Base-by-base conservation (phyloP, 2,797 vertebrate species). In the Cheracebus regulus region DNA sequence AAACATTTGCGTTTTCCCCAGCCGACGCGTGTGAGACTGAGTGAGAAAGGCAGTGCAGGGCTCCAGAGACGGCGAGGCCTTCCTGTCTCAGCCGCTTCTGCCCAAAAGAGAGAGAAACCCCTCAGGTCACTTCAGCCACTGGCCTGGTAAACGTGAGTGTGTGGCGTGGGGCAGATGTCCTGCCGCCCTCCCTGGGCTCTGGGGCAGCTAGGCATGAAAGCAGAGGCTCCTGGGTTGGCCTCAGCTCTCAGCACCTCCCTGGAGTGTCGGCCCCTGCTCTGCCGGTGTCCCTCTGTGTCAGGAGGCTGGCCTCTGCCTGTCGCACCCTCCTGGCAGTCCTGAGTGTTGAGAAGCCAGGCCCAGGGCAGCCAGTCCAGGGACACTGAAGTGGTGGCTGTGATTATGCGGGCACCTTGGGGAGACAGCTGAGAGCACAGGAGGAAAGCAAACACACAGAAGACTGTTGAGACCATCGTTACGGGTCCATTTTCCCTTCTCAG, bases 1-100 rank as follows among this genome's bases (percentile, higher is more conserved):
- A 5, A 10, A 46, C 15, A 1, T 19, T 17, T 30, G 73, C 28
- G 4, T 33, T 28, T 48, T 78, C 17, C 17, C 75, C 1, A 30
- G 76, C 44, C 20, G 46, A 33, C 0, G 9, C 0, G 1, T 48
- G 30, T 33, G 75, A 6, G 41, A 20, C 3, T 6, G 15, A 19
- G 75, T n/a, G 46, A n/a, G 30, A 33, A 46, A 5, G n/a, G 28
- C 28, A 58, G 3, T 20, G 55, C 52, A 28, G 79, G n/a, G 48
- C 33, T n/a, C 78, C 78, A 11, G 7, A 76, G 73, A 46, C 22
- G 6, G 3, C 1, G 48, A 20, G 78, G 12, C n/a, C 24, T 44
- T 44, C 3, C 52, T 13, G 6, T 44, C 28, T 15, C 44, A 11
- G 24, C 1, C 10, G 11, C 24, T 57, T 30, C 36, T 82, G 36